Evolutionary conservation across 2,888 invertebrate species (phyloP).

Genomic region (Dorcus hopei): DNA sequence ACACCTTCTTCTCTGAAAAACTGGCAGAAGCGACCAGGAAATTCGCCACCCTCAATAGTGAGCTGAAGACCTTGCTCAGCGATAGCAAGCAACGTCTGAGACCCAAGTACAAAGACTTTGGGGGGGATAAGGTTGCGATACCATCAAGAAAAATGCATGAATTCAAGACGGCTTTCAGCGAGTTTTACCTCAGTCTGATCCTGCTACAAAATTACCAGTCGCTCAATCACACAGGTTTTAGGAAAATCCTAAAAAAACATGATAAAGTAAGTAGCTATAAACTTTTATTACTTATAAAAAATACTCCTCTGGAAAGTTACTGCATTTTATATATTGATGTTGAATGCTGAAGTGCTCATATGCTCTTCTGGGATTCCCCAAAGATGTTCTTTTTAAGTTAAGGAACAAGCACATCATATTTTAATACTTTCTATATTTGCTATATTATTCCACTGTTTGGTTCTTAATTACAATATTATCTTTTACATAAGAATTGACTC

Average conservation of each 20-base stretch:
- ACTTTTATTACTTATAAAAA: background rate
- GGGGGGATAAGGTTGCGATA: slow-evolving; percentile 39
- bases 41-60: slow-evolving; percentile 69
- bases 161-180: slow-evolving; percentile 83
- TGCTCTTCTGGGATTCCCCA: no score
- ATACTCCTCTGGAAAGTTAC: no score
- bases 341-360: no score
- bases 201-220: slow-evolving; percentile 86
- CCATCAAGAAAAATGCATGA: slow-evolving; percentile 73
- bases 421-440: no score
- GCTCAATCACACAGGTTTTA: slow-evolving; percentile 83
- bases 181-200: slow-evolving; percentile 84
- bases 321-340: no score
- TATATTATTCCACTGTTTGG: no score
- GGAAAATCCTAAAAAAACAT: slow-evolving; percentile 88
- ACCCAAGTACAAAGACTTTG: slow-evolving; percentile 37
- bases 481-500: no score
- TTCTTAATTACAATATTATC: no score
- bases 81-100: slow-evolving; percentile 36
- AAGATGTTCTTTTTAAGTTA: no score
- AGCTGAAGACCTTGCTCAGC: slow-evolving; percentile 56
- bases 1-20: slow-evolving; percentile 86
- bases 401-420: no score
- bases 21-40: slow-evolving; percentile 83
- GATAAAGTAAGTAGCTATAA: slow-evolving; percentile 63